Percentiles rank a stretch among this genome's conserved stretches.
phyloP scores from a whole-genome alignment of 64 coral and sea anemone species.

The Dendronephthya gigantea region DNA sequence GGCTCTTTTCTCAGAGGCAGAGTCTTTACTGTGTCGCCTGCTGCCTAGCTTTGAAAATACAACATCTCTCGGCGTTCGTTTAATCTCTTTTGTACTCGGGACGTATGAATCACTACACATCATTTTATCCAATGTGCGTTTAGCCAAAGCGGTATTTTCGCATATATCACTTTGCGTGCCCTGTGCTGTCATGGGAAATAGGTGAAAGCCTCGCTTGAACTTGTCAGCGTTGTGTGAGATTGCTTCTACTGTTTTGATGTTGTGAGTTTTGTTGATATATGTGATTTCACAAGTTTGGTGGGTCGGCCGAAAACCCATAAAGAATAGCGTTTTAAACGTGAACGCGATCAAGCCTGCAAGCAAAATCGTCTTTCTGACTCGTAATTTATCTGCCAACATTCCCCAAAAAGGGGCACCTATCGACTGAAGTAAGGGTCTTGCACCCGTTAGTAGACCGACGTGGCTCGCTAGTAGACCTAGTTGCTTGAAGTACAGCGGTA shows the following conservation, averaged over 20 bases:
- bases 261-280: neutral
- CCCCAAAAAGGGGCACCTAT: slow-evolving; percentile 88
- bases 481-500: slow-evolving; percentile 90
- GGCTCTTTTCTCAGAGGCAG: neutral
- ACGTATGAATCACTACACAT: neutral
- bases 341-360: slow-evolving; percentile 68
- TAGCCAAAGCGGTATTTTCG: neutral
- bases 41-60: neutral
- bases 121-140: neutral
- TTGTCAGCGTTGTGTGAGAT: neutral
- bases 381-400: slow-evolving; percentile 59
- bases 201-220: neutral
- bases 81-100: neutral
- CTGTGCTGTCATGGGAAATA: neutral
- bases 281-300: slow-evolving; percentile 11
- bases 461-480: slow-evolving; percentile 59
- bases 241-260: neutral
- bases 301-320: slow-evolving; percentile 11
- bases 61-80: neutral
- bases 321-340: slow-evolving; percentile 66
- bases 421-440: slow-evolving; percentile 72
- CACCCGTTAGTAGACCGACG: slow-evolving; percentile 65
- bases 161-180: neutral
- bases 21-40: neutral
- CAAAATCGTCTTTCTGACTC: slow-evolving; percentile 61